A percentile compares a stretch with the other conserved stretches of the same genome.
Conservation (phyloP, 2,888 invertebrate genomes). For the Ptychoptera contaminata region DNA sequence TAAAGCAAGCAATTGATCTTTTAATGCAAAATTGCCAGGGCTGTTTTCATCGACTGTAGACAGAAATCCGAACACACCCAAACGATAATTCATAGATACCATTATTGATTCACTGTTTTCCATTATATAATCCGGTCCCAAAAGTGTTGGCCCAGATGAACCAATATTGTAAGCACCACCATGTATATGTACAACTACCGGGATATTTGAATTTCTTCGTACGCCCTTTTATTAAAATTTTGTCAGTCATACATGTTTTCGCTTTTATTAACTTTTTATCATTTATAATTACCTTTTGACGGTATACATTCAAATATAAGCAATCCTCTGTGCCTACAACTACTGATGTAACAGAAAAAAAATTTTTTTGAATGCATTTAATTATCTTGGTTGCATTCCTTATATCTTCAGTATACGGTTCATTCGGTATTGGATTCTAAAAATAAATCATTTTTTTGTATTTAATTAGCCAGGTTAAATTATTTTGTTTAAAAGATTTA, state of each 20-base stretch:
- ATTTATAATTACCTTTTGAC: conserved; percentile 26
- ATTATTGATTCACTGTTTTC: conserved; percentile 26
- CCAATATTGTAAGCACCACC: conserved; percentile 23
- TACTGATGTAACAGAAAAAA: conserved; percentile 24
- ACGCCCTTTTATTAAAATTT: too few species aligned
- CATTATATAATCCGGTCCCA: conserved; percentile 33
- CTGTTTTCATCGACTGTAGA: conserved; percentile 32
- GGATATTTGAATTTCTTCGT: too few species aligned
- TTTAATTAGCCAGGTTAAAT: too few species aligned
- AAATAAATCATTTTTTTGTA: too few species aligned
- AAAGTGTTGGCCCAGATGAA: conserved; percentile 17
- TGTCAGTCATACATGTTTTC: too few species aligned
- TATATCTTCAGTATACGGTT: too few species aligned
- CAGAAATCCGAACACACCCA: conserved; percentile 29
- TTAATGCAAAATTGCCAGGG: conserved; percentile 35
- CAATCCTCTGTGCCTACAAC: conserved; percentile 36
- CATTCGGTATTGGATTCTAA: too few species aligned
- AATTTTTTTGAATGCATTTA: conserved; percentile 22
- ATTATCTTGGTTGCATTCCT: conserved; percentile 12
- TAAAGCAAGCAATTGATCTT: conserved; percentile 33
- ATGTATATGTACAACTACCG: conserved; percentile 22
- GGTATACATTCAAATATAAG: conserved; percentile 34
- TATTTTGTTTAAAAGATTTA: too few species aligned
- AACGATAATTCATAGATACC: conserved; percentile 28
- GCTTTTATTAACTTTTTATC: too few species aligned